phyloP scores from a whole-genome alignment of 64 coral and sea anemone species.

The Stichodactyla mertensii region DNA sequence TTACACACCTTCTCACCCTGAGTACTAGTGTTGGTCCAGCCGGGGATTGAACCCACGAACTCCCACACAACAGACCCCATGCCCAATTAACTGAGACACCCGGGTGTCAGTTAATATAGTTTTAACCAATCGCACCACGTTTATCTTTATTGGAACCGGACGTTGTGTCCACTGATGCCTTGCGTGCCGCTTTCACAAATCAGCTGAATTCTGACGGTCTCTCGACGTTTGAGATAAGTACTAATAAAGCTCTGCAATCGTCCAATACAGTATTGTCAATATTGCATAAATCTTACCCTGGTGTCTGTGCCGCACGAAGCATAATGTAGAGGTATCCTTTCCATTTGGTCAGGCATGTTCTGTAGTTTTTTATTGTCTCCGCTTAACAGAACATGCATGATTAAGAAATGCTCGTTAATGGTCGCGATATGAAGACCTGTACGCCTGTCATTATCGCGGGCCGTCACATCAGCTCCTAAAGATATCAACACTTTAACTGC shows the following conservation, averaged over 20 bases:
- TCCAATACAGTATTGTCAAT: neutral
- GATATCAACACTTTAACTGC: slow-evolving; percentile 32
- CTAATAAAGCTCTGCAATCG: neutral
- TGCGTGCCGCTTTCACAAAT: no score
- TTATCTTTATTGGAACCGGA: no score
- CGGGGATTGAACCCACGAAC: no score
- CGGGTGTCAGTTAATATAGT: no score
- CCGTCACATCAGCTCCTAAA: slow-evolving; percentile 56
- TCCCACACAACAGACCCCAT: no score
- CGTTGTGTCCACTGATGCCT: no score
- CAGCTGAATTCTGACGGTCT: no score
- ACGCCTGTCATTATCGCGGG: slow-evolving; percentile 47
- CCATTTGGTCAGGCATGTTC: slow-evolving; percentile 41
- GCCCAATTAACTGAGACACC: no score
- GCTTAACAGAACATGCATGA: slow-evolving; percentile 31
- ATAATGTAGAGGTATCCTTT: slow-evolving; percentile 71
- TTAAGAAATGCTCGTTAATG: slow-evolving; percentile 49
- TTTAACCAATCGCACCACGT: no score
- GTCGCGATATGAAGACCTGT: slow-evolving; percentile 66
- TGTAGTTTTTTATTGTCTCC: slow-evolving; percentile 11
- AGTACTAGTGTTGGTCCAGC: no score
- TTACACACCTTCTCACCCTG: neutral
- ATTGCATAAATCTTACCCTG: slow-evolving; percentile 13
- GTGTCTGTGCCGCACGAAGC: slow-evolving; percentile 50
- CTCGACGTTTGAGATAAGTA: no score